Conservation (phyloP, 2,113 vertebrate species). For the Cyphomyrus plagiostoma region DNA sequence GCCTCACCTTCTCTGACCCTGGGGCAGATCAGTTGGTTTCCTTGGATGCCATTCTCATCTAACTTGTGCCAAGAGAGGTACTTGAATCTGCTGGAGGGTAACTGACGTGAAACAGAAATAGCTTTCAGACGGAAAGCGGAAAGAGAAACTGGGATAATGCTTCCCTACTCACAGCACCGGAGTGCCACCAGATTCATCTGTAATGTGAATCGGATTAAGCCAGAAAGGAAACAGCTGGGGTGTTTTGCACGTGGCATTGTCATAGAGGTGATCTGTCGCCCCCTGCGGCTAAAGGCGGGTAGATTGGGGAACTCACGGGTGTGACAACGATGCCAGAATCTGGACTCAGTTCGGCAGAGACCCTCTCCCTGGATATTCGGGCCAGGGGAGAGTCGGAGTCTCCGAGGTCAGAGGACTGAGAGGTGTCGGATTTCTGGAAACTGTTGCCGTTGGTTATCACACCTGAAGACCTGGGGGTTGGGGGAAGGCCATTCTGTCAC, state of each 20-base stretch:
- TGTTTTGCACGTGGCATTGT: not conserved
- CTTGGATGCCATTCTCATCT: conserved; percentile 71
- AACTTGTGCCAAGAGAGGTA: conserved; percentile 74
- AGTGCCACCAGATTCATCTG: not conserved
- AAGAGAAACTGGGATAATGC: not conserved
- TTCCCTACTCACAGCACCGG: not conserved
- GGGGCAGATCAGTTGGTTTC: conserved; percentile 80
- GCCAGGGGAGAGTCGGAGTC: conserved; percentile 33
- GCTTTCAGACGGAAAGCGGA: not conserved
- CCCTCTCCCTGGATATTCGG: conserved; percentile 22
- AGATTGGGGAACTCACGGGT: conserved; percentile 61
- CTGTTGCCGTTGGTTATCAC: conserved; percentile 64
- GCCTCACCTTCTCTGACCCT: conserved; percentile 82
- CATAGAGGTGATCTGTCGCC: not conserved
- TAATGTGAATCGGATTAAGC: not conserved
- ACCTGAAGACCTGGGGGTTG: conserved; percentile 71
- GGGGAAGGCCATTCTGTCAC: not conserved
- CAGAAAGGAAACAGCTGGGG: not conserved
- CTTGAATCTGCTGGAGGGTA: conserved; percentile 78
- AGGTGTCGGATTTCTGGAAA: conserved; percentile 57
- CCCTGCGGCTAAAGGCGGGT: not conserved
- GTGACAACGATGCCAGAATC: conserved; percentile 67
- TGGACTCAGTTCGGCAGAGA: conserved; percentile 54
- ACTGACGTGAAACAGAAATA: conserved; percentile 55
- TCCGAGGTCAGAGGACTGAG: conserved; percentile 55